Percentiles rank a stretch among this genome's conserved stretches.
These are phyloP conservation scores for Pantherophis vulpinus DNA, from an alignment of 2,797 vertebrate genomes.

Conservation along the genomic window DNA sequence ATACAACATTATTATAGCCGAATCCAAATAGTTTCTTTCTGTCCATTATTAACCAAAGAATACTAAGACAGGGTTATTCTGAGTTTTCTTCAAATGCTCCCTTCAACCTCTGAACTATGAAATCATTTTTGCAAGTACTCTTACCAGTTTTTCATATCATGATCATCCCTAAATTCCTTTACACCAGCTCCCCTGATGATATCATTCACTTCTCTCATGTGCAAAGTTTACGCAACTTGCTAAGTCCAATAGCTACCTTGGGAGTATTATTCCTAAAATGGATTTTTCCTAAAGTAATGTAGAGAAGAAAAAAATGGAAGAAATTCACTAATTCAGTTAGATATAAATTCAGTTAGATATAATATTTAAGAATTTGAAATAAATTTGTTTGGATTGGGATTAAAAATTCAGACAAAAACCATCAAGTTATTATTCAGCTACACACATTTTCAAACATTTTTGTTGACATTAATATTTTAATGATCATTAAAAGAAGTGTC, in stretches of 20 bases:
- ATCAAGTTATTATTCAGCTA: conserved; percentile 47
- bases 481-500: background rate
- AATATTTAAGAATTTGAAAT: background rate
- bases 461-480: background rate
- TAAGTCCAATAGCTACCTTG: background rate
- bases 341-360: background rate
- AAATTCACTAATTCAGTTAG: background rate
- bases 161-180: background rate
- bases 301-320: background rate
- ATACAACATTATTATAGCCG: background rate
- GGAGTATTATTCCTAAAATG: background rate
- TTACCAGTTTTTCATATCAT: background rate
- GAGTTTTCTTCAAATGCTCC: background rate
- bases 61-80: background rate
- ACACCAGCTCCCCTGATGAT: background rate
- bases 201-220: background rate
- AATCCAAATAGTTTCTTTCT: background rate
- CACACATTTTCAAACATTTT: conserved; percentile 30
- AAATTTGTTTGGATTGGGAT: background rate
- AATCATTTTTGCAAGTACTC: background rate
- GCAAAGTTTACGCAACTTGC: background rate
- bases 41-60: background rate
- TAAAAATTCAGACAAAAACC: conserved; percentile 47
- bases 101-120: background rate
- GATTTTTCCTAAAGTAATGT: background rate